Evolutionary conservation across 2,797 vertebrate species (phyloP), one percentile per base, ranked within the genome.

Genomic region (Spizella passerina): DNA sequence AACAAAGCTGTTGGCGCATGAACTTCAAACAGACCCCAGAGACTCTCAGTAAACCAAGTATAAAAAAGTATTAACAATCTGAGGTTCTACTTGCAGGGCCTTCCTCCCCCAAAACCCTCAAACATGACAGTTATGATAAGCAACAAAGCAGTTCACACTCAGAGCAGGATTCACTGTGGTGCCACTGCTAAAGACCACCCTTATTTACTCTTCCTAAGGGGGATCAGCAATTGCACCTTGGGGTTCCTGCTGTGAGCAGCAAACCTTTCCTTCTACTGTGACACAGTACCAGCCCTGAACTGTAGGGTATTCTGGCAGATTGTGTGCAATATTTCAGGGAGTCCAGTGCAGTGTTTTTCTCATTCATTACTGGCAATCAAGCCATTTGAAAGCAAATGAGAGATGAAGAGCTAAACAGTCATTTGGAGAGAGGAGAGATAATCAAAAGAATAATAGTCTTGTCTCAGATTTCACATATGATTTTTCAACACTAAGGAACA

Each of bases 351-450:
- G n/a, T 81, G 61, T 59, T 94, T 84, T 75, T 55, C 79, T 92
- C 92, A 81, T 69, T 94, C 88, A 92, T 81, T 89, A 93, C 61
- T 63, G 43, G 65, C 69, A 95, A 94, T 96, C 82, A 96, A 94
- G 82, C 14, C 69, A 82, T 91, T 93, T 96, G 82, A 91, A 96
- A 93, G 65, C 69, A 89, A 96, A 92, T 81, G n/a, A 92, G 76
- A 92, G 43, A 78, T 85, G 79, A 83, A 72, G 61, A 96, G 69
- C 79, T 94, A 93, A 97, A 89, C 65, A 89, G 41, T 91, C 65
- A 90, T 94, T 92, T 89, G 76, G 39, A 91, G 43, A 92, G 46
- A 82, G 71, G 34, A 61, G 32, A 81, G 36, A 80, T 61, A 88
- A 85, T 82, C 61, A 94, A 73, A 82, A 81, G 53, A 87, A 89